These are phyloP conservation scores for Sorex maritimensis DNA, from an alignment of 2,797 vertebrate species.

Conservation along the genomic window DNA sequence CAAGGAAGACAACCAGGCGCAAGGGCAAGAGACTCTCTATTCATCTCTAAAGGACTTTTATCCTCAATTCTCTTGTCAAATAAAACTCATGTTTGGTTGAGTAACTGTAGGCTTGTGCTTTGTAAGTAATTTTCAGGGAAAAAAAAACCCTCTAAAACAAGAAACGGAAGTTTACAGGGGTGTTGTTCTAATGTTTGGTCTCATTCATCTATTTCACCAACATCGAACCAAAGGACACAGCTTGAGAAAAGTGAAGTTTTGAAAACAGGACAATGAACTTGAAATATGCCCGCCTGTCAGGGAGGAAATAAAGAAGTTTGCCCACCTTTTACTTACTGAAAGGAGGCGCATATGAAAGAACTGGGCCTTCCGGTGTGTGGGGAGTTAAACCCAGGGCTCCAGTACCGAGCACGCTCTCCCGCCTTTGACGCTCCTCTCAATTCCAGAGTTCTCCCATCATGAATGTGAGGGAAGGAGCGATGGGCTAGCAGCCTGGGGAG, in stretches of 20 bases:
- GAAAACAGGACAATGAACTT: not conserved
- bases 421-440: no score
- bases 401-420: no score
- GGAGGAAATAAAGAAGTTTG: not conserved
- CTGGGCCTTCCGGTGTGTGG: no score
- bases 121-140: no score
- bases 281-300: not conserved
- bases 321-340: not conserved
- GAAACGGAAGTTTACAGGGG: not conserved
- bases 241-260: slow-evolving; percentile 34
- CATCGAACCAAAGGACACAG: not conserved
- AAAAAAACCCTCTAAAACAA: not conserved
- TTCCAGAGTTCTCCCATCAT: no score
- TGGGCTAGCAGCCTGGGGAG: not conserved
- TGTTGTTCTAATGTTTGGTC: not conserved
- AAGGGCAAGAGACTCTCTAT: no score
- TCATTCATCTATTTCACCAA: not conserved
- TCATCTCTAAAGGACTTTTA: not conserved
- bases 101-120: no score
- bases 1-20: no score
- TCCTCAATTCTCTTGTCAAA: not conserved
- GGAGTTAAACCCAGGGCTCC: no score
- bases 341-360: no score
- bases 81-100: not conserved
- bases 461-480: no score